Evolutionary conservation across 2,113 vertebrate species (phyloP).

Genomic region (Neotragus moschatus): DNA sequence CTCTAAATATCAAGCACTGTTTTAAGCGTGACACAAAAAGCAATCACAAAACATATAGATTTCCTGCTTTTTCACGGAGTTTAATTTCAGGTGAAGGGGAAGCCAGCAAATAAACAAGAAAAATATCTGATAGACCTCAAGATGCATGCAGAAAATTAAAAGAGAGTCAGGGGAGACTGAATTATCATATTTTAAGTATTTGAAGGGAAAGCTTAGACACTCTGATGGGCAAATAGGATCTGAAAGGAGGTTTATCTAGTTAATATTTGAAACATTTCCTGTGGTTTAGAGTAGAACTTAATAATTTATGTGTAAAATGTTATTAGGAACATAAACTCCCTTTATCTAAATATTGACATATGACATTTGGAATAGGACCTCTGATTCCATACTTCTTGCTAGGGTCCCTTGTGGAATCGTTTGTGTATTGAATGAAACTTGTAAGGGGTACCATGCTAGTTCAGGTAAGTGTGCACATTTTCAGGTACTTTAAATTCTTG

Average conservation of each 20-base stretch:
- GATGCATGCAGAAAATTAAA: background rate
- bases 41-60: background rate
- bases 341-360: background rate
- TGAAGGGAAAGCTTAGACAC: background rate
- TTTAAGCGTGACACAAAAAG: background rate
- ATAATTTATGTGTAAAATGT: background rate
- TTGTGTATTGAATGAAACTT: background rate
- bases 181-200: background rate
- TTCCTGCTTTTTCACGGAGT: background rate
- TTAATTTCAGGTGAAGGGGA: background rate
- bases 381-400: background rate
- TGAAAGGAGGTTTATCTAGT: background rate
- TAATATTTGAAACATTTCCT: background rate
- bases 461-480: background rate
- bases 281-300: background rate
- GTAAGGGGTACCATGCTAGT: background rate
- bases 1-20: background rate
- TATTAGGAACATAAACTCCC: background rate
- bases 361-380: background rate
- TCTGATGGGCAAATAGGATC: background rate
- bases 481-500: background rate
- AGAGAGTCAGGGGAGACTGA: background rate
- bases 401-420: background rate
- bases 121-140: background rate
- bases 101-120: background rate